Evolutionary conservation across 2,888 invertebrate genomes (phyloP).

Genomic region (Diarsia rubi): DNA sequence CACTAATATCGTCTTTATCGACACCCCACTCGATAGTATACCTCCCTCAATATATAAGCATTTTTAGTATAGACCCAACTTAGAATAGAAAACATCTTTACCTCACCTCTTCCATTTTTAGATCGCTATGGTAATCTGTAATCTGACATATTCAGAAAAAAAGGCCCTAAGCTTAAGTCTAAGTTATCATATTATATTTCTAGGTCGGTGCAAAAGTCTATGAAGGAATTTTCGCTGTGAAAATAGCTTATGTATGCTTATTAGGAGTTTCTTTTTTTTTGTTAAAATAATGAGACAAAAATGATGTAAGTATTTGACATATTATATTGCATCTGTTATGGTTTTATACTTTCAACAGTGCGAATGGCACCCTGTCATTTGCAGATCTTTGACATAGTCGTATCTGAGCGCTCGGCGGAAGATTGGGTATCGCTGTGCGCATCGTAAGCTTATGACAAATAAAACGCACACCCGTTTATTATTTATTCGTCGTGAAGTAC

Average conservation of each 20-base stretch:
- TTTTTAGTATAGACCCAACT: slow-evolving; percentile 32
- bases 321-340: no score
- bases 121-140: slow-evolving; percentile 43
- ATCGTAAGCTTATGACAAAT: no score
- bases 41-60: slow-evolving; percentile 6
- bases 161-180: slow-evolving; percentile 5
- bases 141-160: slow-evolving; percentile 35
- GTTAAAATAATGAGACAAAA: not conserved
- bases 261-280: no score
- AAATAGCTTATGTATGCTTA: not conserved
- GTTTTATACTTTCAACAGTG: not conserved
- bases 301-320: not conserved
- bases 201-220: slow-evolving; percentile 12
- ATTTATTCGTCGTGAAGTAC: no score
- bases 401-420: no score
- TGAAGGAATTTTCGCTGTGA: not conserved
- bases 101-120: slow-evolving; percentile 34
- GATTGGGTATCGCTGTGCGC: no score
- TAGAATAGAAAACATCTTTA: slow-evolving; percentile 31
- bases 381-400: no score
- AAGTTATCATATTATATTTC: slow-evolving; percentile 19
- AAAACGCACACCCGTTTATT: no score
- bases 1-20: not conserved
- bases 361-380: no score
- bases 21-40: not conserved